Evolutionary conservation across 1,140 invertebrate species (phyloP), one percentile per base, ranked within the genome.

Genomic region (Lepidurus apus): DNA sequence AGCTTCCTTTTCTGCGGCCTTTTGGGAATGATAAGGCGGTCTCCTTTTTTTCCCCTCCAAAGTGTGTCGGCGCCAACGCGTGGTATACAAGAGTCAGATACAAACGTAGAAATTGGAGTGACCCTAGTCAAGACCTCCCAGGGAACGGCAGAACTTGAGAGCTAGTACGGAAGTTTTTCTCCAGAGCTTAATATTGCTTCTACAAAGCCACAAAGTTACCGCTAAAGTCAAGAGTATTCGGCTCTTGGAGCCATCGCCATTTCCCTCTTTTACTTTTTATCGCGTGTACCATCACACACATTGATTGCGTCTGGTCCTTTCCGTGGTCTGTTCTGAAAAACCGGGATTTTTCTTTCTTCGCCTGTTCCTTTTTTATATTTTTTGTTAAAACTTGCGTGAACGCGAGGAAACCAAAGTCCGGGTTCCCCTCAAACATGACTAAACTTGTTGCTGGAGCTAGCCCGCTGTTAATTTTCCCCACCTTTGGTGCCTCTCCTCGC

Each of bases 1-100:
- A 34, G 53, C 21, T 17, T 65, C 13, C 53, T 65, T 65, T 65
- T 65, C 13, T 65, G 53, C 3, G 34, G 34, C 34, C 34, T 34
- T 34, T 65, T 65, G 8, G 53, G 53, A 21, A 17, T 11, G 13
- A 21, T 13, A 7, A 21, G 13, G 53, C 21, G 53, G 53, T 13
- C 21, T 65, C 6, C 9, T 47, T 65, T 65, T 34, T 34, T 34
- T 26, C 26, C 26, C 34, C 34, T 34, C 34, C 34, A 65, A 65
- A 65, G 53, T 65, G 53, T 65, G 53, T 65, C 53, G 53, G 53
- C 53, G 53, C 53, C 53, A 65, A 65, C 8, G 53, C 21, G 21
- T 65, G 53, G 17, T 65, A n/a, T n/a, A 65, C 6, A 65, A 17
- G 53, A 47, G 45, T 47, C 17, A 17, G 45, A 47, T 47, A 47